Base-by-base conservation (phyloP, 2,113 vertebrate species). In the Platichthys stellatus region DNA sequence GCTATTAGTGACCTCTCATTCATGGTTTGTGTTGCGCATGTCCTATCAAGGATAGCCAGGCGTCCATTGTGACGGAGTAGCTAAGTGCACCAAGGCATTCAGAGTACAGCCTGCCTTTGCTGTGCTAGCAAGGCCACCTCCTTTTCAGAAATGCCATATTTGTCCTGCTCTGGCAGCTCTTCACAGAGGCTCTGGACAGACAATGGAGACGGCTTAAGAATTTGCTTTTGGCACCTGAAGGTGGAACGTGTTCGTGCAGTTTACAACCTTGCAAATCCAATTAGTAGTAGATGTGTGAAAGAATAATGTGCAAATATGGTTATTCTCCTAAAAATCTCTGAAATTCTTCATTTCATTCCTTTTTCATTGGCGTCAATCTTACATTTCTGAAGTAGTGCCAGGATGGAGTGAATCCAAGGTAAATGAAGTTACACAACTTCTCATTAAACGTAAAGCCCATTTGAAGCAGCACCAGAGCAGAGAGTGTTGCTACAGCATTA, bases 71-170 rank as follows among this genome's bases (percentile, higher is more conserved):
- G 70, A 83, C n/a, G 2, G 78, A 85, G 72, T 61, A 69, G 49
- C 45, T 59, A 58, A 74, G 71, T 80, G 72, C 63, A 76, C 3
- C 45, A 45, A 72, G 31, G 40, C 72, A 80, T 87, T 89, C 53
- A 89, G 79, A 81, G 78, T 12, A 60, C 43, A 74, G 66, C 59
- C 40, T 24, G 35, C 58, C 76, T 72, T 28, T 76, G 63, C 60
- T 54, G 49, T 21, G 60, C 59, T 28, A 66, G 56, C 88, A 92
- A 92, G 90, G 91, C 79, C 87, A 61, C 38, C 61, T 80, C 18
- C 26, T 75, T 89, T 83, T 76, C 69, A 82, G 6, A 57, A 49
- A 23, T 38, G 47, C 51, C 59, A 28, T 56, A n/a, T 69, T 83
- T 78, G 60, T 69, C 26, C 5, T 21, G 28, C 26, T 56, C 47